phyloP scores from a whole-genome alignment of 53 echinoderm and acorn worm genomes.

The Temnopleurus reevesii region DNA sequence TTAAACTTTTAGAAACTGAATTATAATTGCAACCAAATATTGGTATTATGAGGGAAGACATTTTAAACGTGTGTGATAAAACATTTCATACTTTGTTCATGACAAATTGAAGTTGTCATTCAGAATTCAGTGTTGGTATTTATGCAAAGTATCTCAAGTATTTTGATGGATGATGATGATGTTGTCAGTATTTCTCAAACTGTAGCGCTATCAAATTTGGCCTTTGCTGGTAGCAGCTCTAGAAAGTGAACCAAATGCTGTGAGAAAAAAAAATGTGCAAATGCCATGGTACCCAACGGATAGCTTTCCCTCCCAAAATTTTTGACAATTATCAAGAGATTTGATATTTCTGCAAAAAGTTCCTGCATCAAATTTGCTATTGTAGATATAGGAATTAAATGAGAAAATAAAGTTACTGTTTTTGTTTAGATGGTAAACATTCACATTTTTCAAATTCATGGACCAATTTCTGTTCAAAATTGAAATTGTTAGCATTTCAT shows the following conservation, averaged over 20 bases:
- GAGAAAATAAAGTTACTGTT: background rate
- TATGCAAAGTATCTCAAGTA: conserved; percentile 52
- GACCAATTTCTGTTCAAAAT: background rate
- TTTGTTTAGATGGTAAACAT: too few species aligned
- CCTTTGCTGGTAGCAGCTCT: background rate
- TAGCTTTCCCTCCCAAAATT: background rate
- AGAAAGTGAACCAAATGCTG: background rate
- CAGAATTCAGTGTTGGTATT: conserved; percentile 45
- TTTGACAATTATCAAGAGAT: background rate
- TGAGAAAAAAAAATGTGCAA: background rate
- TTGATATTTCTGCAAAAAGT: background rate
- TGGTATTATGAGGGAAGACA: conserved; percentile 41
- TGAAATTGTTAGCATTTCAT: background rate
- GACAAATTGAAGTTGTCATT: conserved; percentile 38
- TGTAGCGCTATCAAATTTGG: conserved; percentile 34
- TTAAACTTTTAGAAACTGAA: conserved; percentile 2
- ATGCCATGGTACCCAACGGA: background rate
- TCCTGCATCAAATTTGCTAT: background rate
- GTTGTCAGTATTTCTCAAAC: conserved; percentile 15
- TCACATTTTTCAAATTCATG: background rate
- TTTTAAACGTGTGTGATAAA: conserved; percentile 46
- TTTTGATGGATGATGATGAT: conserved; percentile 16
- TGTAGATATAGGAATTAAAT: background rate
- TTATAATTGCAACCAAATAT: conserved; percentile 13
- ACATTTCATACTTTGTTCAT: conserved; percentile 51